phyloP scores from a whole-genome alignment of 2,888 invertebrate species.

The Netelia melanura region DNA sequence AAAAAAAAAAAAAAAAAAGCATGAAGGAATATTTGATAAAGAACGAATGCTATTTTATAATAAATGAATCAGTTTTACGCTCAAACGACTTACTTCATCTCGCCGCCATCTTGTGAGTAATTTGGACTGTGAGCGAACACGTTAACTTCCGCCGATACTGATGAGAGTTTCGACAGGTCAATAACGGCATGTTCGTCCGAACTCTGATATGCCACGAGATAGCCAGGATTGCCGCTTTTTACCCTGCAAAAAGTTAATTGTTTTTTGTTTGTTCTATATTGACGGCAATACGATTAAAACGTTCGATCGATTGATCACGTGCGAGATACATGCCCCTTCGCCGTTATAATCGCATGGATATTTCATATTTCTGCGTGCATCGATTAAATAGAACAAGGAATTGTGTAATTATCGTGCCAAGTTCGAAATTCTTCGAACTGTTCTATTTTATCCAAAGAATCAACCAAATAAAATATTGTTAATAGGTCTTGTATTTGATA shows the following conservation, averaged over 20 bases:
- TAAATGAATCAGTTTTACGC: conserved; percentile 6
- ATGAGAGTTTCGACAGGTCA: conserved; percentile 86
- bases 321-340: background rate
- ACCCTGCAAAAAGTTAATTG: conserved; percentile 85
- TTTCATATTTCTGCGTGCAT: no score
- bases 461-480: background rate
- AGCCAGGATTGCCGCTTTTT: conserved; percentile 91
- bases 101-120: conserved; percentile 83
- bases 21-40: conserved; percentile 33
- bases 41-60: background rate
- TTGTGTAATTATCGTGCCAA: no score
- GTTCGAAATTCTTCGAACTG: background rate
- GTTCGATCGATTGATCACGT: background rate
- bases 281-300: background rate
- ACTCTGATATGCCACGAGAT: conserved; percentile 90
- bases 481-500: no score
- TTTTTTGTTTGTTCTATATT: conserved; percentile 8
- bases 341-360: no score
- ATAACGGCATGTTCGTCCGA: conserved; percentile 85
- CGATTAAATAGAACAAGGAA: no score
- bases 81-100: conserved; percentile 83
- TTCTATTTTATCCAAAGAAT: background rate
- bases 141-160: conserved; percentile 88
- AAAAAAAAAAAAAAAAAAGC: conserved; percentile 63
- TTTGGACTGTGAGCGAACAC: conserved; percentile 87